Evolutionary conservation across 2,888 invertebrate species (phyloP), one percentile per base, ranked within the genome.

Genomic region (Rotaria macrura): DNA sequence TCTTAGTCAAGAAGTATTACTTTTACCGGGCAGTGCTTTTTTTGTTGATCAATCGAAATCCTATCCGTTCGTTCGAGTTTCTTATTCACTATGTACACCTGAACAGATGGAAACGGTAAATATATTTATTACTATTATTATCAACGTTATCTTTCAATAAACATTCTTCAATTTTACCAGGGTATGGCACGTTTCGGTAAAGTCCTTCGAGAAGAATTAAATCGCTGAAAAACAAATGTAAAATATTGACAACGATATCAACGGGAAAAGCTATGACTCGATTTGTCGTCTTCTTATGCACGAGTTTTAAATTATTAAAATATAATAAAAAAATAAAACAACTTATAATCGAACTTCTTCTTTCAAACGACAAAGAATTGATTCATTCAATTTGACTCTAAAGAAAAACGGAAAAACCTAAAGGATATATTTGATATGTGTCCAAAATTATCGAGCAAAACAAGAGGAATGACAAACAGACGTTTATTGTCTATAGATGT

Each of bases 21-120:
- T 94, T 87, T 93, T 94, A 0, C 95, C 95, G 0, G 95, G 95
- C 0, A 94, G 93, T 87, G 94, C 93, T 0, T 95, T 95, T 89
- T 92, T 93, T 90, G 92, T 92, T 85, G 93, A 94, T 90, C 91
- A 92, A 0, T 91, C 91, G 65, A 91, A 92, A 87, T 93, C 94
- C 23, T 94, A 93, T 88, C 93, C 93, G 83, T 93, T 93, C 89
- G 90, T 95, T 85, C 91, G 95, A 85, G 93, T 94, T 57, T 93
- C 94, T 0, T 95, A 93, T 89, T 94, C 94, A 85, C 93, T 93
- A 88, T 93, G 94, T 25, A 90, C 93, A 0, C 91, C 93, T 43
- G 92, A 93, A 87, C 93, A 94, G 87, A 94, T 94, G 91, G 92
- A 93, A 86, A 89, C 90, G 90, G 93, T 92, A 89, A 87, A 89